Percentiles rank a stretch among this genome's conserved stretches.
These are phyloP conservation scores for Leptodactylus fuscus DNA, from an alignment of 2,113 vertebrate species.

Conservation along the genomic window DNA sequence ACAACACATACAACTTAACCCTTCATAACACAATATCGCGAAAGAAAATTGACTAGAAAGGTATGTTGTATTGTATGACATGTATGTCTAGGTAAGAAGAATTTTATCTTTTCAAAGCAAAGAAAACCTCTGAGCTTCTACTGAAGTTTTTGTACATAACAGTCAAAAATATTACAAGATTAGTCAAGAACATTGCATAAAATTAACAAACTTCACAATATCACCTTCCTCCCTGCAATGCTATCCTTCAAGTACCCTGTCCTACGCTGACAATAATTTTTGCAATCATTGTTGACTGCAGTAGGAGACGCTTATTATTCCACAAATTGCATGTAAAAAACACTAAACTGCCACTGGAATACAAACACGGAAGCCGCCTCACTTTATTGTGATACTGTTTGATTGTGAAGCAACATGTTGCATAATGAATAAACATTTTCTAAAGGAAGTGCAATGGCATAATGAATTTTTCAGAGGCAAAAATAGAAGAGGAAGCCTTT, in stretches of 20 bases:
- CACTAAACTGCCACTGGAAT: conserved; percentile 31
- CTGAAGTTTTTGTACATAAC: no score
- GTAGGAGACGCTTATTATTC: not conserved
- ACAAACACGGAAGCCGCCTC: conserved; percentile 53
- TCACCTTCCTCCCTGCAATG: not conserved
- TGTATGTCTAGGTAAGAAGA: no score
- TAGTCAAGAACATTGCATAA: not conserved
- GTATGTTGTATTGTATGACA: no score
- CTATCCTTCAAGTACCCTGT: not conserved
- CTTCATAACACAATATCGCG: no score
- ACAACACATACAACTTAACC: no score
- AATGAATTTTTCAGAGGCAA: conserved; percentile 80
- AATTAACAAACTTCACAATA: not conserved
- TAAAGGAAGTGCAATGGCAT: conserved; percentile 69
- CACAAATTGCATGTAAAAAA: not conserved
- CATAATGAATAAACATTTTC: conserved; percentile 79
- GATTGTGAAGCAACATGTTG: conserved; percentile 67
- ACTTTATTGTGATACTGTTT: conserved; percentile 65
- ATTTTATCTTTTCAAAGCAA: no score
- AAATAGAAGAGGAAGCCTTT: conserved; percentile 75
- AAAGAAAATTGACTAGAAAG: no score
- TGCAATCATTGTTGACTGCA: not conserved
- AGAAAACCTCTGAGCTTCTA: no score
- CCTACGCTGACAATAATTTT: not conserved
- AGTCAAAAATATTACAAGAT: not conserved